Conservation (phyloP, 2,113 vertebrate species). For the Epinephelus moara region DNA sequence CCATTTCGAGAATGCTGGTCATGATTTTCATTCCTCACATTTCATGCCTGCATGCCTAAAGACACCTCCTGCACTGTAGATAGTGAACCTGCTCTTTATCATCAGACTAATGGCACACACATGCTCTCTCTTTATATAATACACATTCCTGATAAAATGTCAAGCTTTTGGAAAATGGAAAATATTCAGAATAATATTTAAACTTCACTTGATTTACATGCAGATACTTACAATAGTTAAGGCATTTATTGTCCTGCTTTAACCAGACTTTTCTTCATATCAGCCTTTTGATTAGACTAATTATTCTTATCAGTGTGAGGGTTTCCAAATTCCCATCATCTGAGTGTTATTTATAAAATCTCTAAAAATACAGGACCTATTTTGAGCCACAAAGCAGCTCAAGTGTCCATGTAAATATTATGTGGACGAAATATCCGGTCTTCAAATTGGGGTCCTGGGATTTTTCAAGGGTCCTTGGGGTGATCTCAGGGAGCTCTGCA, state of each 20-base stretch:
- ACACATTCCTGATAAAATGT: background rate
- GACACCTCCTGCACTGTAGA: conserved; percentile 10
- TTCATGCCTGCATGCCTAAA: conserved; percentile 62
- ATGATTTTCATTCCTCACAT: conserved; percentile 76
- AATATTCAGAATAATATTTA: background rate
- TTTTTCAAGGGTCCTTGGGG: background rate
- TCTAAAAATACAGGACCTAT: background rate
- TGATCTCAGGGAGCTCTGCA: background rate
- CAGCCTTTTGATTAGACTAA: background rate
- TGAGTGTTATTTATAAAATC: background rate
- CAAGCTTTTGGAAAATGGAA: background rate
- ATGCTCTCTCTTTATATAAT: background rate
- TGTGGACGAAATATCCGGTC: background rate
- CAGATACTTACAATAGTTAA: background rate
- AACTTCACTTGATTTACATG: background rate
- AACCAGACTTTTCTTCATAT: background rate
- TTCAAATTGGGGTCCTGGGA: background rate
- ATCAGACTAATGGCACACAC: background rate
- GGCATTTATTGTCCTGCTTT: too few species aligned
- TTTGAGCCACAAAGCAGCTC: background rate
- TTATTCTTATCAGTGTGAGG: background rate
- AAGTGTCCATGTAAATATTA: background rate
- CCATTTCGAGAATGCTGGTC: conserved; percentile 75
- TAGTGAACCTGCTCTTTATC: conserved; percentile 9
- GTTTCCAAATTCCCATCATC: background rate